These are phyloP conservation scores for Branchipolynoe longqiensis DNA, from an alignment of 2,888 invertebrate species.

Conservation along the genomic window DNA sequence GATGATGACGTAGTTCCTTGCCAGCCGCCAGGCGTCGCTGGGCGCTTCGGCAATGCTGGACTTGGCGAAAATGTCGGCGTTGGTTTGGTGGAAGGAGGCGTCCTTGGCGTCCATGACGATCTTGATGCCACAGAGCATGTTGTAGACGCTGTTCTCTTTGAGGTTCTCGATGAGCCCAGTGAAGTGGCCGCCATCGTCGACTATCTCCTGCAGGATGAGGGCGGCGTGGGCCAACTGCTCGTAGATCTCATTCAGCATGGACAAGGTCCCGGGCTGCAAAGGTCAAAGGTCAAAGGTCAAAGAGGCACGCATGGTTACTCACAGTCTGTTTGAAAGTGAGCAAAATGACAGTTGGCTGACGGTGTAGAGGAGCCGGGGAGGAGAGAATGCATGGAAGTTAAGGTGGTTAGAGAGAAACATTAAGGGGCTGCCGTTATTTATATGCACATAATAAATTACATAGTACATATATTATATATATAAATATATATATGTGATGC, in stretches of 20 bases:
- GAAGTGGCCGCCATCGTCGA: background rate
- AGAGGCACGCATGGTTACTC: background rate
- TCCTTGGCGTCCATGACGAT: conserved; percentile 35
- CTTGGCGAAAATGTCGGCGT: background rate
- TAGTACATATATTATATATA: no score
- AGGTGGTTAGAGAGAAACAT: no score
- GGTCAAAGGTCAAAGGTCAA: background rate
- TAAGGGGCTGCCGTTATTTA: no score
- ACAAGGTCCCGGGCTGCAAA: background rate
- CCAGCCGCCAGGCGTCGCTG: conserved; percentile 5
- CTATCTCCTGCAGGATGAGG: background rate
- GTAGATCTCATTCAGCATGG: conserved; percentile 21
- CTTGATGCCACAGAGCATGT: conserved; percentile 30
- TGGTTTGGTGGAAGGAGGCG: background rate
- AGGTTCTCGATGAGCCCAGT: conserved; percentile 15
- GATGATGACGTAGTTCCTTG: conserved; percentile 4
- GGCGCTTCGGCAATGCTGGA: background rate
- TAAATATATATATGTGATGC: no score
- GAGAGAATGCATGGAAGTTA: no score
- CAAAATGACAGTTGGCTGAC: no score
- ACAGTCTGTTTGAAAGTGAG: no score
- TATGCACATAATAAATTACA: no score
- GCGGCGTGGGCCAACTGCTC: conserved; percentile 1
- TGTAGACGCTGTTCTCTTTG: conserved; percentile 47
- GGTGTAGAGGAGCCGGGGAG: no score